Conservation (phyloP, 2,888 invertebrate genomes). For the Arrhopalites spinosus region DNA sequence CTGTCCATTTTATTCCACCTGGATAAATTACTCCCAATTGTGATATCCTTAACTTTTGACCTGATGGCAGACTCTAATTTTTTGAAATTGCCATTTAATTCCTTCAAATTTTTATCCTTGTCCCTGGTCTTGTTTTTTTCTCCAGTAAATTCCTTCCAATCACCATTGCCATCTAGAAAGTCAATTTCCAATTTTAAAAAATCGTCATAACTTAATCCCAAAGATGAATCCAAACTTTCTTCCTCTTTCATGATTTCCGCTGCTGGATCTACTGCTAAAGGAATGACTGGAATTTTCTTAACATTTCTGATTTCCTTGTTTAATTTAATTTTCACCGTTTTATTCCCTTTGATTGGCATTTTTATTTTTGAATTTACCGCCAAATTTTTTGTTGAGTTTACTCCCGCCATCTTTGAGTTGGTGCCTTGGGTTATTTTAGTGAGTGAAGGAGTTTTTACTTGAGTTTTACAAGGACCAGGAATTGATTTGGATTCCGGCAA, state of each 20-base stretch:
- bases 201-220: slow-evolving; percentile 19
- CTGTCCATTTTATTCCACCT: no score
- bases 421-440: no score
- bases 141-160: slow-evolving; percentile 24
- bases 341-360: not conserved
- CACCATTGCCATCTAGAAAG: slow-evolving; percentile 21
- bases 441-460: no score
- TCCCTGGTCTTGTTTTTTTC: no score
- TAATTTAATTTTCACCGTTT: not conserved
- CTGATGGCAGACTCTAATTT: no score
- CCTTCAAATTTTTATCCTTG: no score
- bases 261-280: not conserved
- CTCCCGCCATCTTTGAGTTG: no score
- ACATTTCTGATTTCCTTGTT: not conserved
- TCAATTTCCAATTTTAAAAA: slow-evolving; percentile 27
- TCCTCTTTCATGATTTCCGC: not conserved
- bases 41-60: no score
- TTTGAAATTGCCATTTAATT: no score
- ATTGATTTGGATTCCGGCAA: not conserved
- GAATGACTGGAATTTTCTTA: not conserved
- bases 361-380: not conserved
- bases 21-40: no score
- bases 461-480: no score
- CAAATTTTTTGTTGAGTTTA: no score
- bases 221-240: not conserved